Evolutionary conservation across 1,140 invertebrate genomes (phyloP), one percentile per base, ranked within the genome.

Genomic region (Drosophila sproati): DNA sequence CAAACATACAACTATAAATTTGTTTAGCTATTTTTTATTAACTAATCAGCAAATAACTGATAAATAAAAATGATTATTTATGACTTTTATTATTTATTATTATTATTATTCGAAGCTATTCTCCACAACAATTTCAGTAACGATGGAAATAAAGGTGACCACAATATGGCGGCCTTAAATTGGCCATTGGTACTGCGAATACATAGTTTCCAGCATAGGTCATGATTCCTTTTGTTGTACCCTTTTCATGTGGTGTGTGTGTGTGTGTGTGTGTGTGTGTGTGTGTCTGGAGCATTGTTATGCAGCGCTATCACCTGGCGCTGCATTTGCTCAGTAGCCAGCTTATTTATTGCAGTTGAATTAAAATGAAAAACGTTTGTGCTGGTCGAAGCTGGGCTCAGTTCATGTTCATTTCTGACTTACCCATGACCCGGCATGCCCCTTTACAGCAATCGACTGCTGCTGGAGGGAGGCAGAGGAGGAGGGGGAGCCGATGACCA

Each of bases 291-390:
- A 20, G 48, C 52, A 73, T 77, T 77, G 69, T 66, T 73, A 77
- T 76, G 73, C 54, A 64, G 39, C 55, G 61, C 68, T 76, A 75
- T 75, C 72, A 78, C 71, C 64, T 77, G 64, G 56, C 41, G 57
- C 31, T 70, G 57, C 48, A 74, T 70, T 74, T 74, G 72, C 67
- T 70, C 66, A 75, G 67, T 43, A 59, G 57, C 34, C 41, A 60
- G 76, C 80, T 67, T 85, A 79, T 87, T 86, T 82, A 87, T 86
- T 63, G 72, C 72, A 71, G 54, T 80, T 62, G 66, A 66, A 82
- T 88, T 88, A 66, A 73, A 88, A 88, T 88, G 73, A 74, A 78
- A 57, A 80, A 43, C 73, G 68, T 48, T 76, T 64, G 56, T 64
- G 60, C 55, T 54, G 73, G 52, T 51, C 60, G 47, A 43, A 41